Percentiles rank a stretch among this genome's conserved stretches.
Evolutionary conservation across 1,140 invertebrate genomes (phyloP).

Genomic region (Zaprionus vittiger): DNA sequence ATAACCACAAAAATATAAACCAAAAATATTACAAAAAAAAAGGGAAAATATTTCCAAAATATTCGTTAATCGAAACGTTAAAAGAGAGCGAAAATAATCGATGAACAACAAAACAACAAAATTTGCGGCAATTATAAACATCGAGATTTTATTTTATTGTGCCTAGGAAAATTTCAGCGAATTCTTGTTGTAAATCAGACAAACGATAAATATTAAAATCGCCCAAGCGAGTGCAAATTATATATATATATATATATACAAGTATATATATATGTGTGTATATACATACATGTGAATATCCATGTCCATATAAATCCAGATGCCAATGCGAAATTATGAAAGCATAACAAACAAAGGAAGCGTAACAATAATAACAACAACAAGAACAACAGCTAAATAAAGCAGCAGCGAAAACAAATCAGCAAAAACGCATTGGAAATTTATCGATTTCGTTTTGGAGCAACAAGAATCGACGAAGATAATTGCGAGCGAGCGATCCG

Average conservation of each 20-base stretch:
- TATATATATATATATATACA: background rate
- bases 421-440: conserved; percentile 8
- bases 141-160: conserved; percentile 26
- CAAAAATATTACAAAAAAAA: conserved; percentile 1
- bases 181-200: conserved; percentile 32
- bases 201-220: conserved; percentile 21
- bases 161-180: conserved; percentile 15
- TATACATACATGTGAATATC: background rate
- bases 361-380: conserved; percentile 15
- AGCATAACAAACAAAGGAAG: conserved; percentile 29
- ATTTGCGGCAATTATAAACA: conserved; percentile 36
- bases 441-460: background rate
- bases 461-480: background rate
- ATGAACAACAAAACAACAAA: background rate
- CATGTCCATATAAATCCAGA: conserved; percentile 20
- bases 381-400: background rate
- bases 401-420: conserved; percentile 1
- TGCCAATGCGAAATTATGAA: conserved; percentile 34
- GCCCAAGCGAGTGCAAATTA: background rate
- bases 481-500: conserved; percentile 1
- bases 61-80: background rate
- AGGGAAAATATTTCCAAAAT: background rate
- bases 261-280: background rate
- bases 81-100: background rate
- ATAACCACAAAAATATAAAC: background rate